Evolutionary conservation across 2,113 vertebrate genomes (phyloP).

Genomic region (Otocyon megalotis): DNA sequence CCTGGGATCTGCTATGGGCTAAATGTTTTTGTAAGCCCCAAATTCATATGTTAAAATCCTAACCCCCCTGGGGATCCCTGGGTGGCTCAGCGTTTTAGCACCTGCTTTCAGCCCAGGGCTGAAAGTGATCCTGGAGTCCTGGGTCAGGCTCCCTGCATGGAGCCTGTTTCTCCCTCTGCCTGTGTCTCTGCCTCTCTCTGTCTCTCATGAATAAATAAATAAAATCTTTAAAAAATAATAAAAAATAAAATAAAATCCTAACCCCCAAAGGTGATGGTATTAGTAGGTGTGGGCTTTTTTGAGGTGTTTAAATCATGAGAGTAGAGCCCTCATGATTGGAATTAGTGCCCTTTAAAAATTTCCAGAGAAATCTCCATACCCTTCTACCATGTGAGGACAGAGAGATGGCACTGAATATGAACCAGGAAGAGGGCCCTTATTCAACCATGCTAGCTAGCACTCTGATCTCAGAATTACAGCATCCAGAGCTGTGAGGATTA

Average conservation of each 20-base stretch:
- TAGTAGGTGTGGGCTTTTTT: not conserved
- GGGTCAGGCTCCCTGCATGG: no score
- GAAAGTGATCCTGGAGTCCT: no score
- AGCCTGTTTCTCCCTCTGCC: no score
- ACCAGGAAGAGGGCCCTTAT: not conserved
- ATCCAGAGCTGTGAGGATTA: not conserved
- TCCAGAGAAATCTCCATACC: not conserved
- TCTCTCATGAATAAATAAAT: no score
- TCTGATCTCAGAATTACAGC: not conserved
- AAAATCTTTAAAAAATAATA: no score
- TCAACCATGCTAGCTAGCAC: not conserved
- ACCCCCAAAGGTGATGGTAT: not conserved
- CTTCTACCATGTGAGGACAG: not conserved
- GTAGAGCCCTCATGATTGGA: not conserved
- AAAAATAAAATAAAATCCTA: not conserved
- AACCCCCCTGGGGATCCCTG: not conserved
- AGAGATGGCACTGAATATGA: not conserved
- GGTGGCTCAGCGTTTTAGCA: no score
- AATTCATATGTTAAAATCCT: not conserved
- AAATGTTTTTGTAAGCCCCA: not conserved
- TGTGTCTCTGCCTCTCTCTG: no score
- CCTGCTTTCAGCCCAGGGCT: no score
- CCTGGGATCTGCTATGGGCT: not conserved
- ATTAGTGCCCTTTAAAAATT: not conserved
- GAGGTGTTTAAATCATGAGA: not conserved